phyloP scores from a whole-genome alignment of 2,797 vertebrate genomes.

The Pseudocheirus occidentalis region DNA sequence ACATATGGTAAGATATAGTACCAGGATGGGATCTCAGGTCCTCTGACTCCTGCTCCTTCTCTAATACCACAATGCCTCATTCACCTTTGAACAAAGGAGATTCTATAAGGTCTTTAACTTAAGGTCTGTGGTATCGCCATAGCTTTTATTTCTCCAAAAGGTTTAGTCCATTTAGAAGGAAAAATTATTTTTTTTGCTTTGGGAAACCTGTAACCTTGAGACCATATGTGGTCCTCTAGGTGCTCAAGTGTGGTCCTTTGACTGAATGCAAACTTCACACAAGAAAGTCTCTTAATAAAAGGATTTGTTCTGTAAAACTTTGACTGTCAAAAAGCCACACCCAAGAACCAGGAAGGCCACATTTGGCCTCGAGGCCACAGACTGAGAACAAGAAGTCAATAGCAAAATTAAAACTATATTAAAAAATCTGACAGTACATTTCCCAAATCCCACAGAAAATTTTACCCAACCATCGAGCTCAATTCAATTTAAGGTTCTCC shows the following conservation, averaged over 20 bases:
- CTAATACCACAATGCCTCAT: background rate
- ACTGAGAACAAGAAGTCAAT: background rate
- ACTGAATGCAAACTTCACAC: too few species aligned
- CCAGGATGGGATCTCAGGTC: background rate
- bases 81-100: background rate
- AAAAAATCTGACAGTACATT: background rate
- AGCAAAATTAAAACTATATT: background rate
- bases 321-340: too few species aligned
- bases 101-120: background rate
- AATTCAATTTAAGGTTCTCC: conserved; percentile 12
- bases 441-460: background rate
- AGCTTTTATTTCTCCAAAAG: background rate
- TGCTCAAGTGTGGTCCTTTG: too few species aligned
- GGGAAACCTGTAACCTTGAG: too few species aligned
- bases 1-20: background rate
- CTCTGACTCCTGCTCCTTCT: background rate
- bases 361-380: too few species aligned
- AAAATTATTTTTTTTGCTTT: background rate
- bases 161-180: background rate
- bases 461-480: background rate
- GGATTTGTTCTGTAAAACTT: too few species aligned
- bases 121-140: background rate
- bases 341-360: too few species aligned
- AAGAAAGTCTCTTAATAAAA: too few species aligned
- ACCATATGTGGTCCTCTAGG: too few species aligned